Conservation (phyloP, 2,888 invertebrate species). For the Clanis bilineata region DNA sequence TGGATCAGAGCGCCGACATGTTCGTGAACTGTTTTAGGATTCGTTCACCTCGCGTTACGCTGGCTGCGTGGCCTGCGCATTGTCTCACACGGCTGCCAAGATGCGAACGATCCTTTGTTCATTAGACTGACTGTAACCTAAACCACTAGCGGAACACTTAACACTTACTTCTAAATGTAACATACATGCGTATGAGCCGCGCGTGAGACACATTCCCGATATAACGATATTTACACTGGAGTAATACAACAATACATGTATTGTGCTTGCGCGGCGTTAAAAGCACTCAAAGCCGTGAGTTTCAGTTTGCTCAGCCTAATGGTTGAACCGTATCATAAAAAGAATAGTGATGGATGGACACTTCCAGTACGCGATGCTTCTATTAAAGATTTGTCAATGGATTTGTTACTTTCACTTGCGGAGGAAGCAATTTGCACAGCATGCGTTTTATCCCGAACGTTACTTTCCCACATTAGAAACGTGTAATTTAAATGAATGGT, state of each 20-base stretch:
- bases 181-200: constrained; percentile 53
- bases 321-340: constrained; percentile 3
- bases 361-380: constrained; percentile 38
- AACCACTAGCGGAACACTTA: constrained; percentile 63
- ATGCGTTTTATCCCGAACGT: constrained; percentile 56
- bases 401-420: constrained; percentile 59
- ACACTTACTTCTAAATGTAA: constrained; percentile 65
- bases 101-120: constrained; percentile 76
- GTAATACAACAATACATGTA: constrained; percentile 55
- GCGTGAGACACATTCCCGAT: constrained; percentile 49
- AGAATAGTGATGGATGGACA: constrained; percentile 23
- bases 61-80: constrained; percentile 64
- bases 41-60: constrained; percentile 76
- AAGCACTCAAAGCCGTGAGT: constrained; percentile 38
- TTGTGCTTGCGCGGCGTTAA: constrained; percentile 49
- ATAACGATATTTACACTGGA: constrained; percentile 62
- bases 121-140: constrained; percentile 65
- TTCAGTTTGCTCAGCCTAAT: constrained; percentile 2
- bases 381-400: constrained; percentile 37
- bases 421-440: constrained; percentile 53
- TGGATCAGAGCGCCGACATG: constrained; percentile 37
- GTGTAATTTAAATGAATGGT: constrained; percentile 68
- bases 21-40: constrained; percentile 67
- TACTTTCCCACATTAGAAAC: constrained; percentile 67
- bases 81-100: constrained; percentile 63